Evolutionary conservation across 2,888 invertebrate genomes (phyloP), one percentile per base, ranked within the genome.

Genomic region (Ptychoptera contaminata): DNA sequence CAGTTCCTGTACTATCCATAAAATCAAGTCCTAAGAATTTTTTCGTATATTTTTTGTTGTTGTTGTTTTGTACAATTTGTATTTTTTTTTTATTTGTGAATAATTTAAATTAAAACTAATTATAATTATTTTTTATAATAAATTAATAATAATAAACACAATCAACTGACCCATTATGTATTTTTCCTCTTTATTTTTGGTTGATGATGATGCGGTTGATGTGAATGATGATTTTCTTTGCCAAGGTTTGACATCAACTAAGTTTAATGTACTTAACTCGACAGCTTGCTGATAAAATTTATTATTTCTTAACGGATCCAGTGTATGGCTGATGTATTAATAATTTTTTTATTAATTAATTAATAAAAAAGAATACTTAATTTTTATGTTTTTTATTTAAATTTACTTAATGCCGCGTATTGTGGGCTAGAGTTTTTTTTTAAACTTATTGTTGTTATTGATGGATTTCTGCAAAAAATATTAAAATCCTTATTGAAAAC

Each of bases 1-100:
- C 61, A 47, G 54, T 57, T 11, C 56, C 56, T 39, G 57, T 55
- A 44, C 56, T 54, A 46, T 61, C 62, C 52, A 61, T 51, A 52
- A 61, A 61, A 51, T 62, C 61, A 16, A 62, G 57, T 49, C 60
- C 60, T 59, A 40, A 39, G 50, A 51, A 16, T 32, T 16, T 23
- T 23, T 23, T 11, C 11, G 23, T 29, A 35, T 16, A 12, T 10
- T 15, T 36, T 42, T 42, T 40, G 2, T 30, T n/a, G 2, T 41
- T 11, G 31, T 4, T 7, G 10, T 34, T 41, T 3, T 31, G 12
- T 41, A 32, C 4, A 16, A 11, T 34, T 40, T 40, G 29, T 23
- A 14, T 16, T 16, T 16, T 11, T 29, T 11, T 23, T 40, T 40
- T 12, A 14, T 40, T 15, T 1, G 10, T n/a, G 16, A 40, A 16